Base-by-base conservation (phyloP, 2,888 invertebrate genomes). In the Magallana nippona region DNA sequence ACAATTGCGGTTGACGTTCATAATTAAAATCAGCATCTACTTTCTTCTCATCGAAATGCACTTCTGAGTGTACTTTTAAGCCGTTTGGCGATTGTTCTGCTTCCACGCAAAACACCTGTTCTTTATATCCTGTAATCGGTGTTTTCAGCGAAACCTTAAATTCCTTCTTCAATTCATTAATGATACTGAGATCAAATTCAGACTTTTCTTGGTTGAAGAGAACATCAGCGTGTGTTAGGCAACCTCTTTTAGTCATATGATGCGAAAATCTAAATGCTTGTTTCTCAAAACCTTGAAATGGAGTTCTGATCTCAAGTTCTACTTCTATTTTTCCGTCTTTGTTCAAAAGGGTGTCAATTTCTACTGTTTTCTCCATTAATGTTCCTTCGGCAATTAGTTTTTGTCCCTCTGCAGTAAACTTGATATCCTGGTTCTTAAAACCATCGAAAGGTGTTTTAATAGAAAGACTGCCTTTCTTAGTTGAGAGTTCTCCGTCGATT, bases 291-390 rank as follows among this genome's bases (percentile, higher is more conserved):
- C 84, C 84, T 32, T 80, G 19, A 56, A 89, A 83, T 17, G 90
- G 91, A n/a, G 90, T 89, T 80, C 87, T 87, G 1, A 90, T 22
- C n/a, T 79, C 87, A 13, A 89, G 58, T 0, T 82, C 81, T 63
- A 85, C 84, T 71, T 86, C 84, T n/a, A 85, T 22, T 22, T 82
- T 82, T 10, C 55, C 81, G 13, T 77, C 55, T 44, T 83, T 85
- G 32, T 58, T 79, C 15, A 85, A 85, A n/a, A 62, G 15, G 10
- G 83, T n/a, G 56, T 83, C 83, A 10, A 44, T 71, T 82, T 82
- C 81, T n/a, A 55, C 2, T 55, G 27, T 81, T 27, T 81, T 44
- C 10, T 19, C 55, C 44, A n/a, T 62, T 11, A 81, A 79, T 27
- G 44, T 63, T 10, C 58, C 55, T 15, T 83, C 83, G 17, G 13